phyloP scores from a whole-genome alignment of 2,888 invertebrate species.

The Pristionchus arcanus region DNA sequence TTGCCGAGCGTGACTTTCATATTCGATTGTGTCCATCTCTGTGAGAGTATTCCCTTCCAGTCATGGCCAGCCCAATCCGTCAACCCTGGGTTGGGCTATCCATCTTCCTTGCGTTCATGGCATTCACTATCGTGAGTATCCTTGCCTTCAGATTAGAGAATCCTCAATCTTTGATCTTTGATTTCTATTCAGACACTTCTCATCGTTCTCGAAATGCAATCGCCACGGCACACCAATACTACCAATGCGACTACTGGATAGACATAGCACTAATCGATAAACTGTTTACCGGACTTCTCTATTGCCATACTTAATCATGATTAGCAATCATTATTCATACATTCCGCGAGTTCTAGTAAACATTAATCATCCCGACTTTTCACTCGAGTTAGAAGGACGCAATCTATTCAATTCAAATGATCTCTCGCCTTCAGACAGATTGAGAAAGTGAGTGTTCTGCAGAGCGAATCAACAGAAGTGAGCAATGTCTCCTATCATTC shows the following conservation, averaged over 20 bases:
- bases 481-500: conserved; percentile 10
- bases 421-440: not conserved
- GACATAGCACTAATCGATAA: not conserved
- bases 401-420: not conserved
- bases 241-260: not conserved
- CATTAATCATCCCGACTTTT: not conserved
- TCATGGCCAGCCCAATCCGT: not conserved
- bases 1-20: not conserved
- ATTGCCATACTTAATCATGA: not conserved
- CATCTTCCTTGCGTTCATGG: not conserved
- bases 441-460: not conserved
- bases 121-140: not conserved
- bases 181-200: not conserved
- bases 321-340: not conserved
- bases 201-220: not conserved
- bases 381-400: not conserved
- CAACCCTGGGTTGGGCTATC: not conserved
- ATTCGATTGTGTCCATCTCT: not conserved
- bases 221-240: not conserved
- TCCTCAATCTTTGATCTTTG: not conserved
- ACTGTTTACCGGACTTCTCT: not conserved
- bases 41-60: not conserved
- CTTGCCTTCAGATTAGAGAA: too few relatives aligned
- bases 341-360: not conserved
- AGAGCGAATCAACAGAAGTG: not conserved